These are phyloP conservation scores for Troides helena DNA, from an alignment of 2,888 invertebrate species.

Conservation along the genomic window DNA sequence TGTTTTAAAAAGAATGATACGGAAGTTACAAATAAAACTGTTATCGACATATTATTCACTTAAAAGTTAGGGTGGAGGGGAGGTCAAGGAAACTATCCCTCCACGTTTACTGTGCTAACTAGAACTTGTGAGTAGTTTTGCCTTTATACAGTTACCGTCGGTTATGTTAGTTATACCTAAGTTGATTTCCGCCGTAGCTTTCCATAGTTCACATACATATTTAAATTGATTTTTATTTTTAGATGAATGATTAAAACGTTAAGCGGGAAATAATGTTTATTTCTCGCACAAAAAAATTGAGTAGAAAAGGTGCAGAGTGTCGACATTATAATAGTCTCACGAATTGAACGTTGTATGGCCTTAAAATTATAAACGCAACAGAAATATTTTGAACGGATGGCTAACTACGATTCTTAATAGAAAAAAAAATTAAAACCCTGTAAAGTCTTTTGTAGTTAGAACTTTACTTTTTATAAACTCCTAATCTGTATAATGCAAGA, in stretches of 20 bases:
- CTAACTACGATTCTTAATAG: not conserved
- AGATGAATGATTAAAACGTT: too few relatives aligned
- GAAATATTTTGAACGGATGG: not conserved
- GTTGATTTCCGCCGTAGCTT: too few relatives aligned
- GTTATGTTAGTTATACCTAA: too few relatives aligned
- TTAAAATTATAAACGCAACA: too few relatives aligned
- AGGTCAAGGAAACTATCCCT: conserved; percentile 63
- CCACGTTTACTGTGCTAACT: conserved; percentile 51
- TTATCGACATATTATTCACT: conserved; percentile 38
- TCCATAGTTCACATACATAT: too few relatives aligned
- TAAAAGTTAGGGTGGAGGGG: conserved; percentile 48
- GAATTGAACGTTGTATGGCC: too few relatives aligned
- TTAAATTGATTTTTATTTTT: too few relatives aligned
- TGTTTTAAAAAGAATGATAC: not conserved
- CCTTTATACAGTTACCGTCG: not conserved
- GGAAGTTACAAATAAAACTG: conserved; percentile 1
- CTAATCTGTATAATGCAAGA: conserved; percentile 3
- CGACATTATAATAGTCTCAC: too few relatives aligned
- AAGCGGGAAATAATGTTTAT: not conserved
- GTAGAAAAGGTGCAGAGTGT: too few relatives aligned
- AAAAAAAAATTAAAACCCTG: not conserved
- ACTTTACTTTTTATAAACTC: conserved; percentile 17
- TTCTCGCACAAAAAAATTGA: not conserved
- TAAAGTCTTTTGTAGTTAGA: conserved; percentile 6
- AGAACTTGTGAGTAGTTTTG: conserved; percentile 32